Conservation (phyloP, 1,140 invertebrate species). For the Sitophilus oryzae region DNA sequence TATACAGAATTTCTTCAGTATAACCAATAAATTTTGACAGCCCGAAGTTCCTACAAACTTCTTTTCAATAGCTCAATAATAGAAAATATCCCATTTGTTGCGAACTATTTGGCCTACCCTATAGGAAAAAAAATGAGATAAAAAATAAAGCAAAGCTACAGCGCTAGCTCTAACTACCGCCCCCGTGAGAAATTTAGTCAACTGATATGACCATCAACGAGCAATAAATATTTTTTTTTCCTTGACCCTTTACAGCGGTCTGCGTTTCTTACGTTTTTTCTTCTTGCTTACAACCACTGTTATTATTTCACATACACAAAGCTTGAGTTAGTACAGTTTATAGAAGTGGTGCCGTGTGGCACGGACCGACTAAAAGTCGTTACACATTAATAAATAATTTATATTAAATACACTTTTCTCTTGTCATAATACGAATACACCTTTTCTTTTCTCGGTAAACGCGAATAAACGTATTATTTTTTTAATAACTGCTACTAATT, state of each 20-base stretch:
- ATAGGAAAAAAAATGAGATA: conserved; percentile 13
- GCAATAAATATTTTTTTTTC: conserved; percentile 1
- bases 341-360: conserved; percentile 1
- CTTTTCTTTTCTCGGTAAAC: not conserved
- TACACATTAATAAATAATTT: conserved; percentile 20
- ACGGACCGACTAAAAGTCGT: conserved; percentile 11
- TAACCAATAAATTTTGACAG: too few species aligned
- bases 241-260: not conserved
- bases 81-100: too few species aligned
- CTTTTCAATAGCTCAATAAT: too few species aligned
- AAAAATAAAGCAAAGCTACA: conserved; percentile 20
- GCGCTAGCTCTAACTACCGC: conserved; percentile 6
- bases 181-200: too few species aligned
- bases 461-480: not conserved
- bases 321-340: conserved; percentile 17
- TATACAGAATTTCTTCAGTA: too few species aligned
- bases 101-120: conserved; percentile 10
- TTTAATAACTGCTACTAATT: not conserved
- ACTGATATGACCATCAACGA: not conserved
- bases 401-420: conserved; percentile 18
- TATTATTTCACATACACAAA: conserved; percentile 19
- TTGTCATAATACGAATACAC: conserved; percentile 6
- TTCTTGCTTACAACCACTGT: conserved; percentile 10
- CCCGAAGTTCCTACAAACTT: too few species aligned
- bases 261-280: conserved; percentile 3